Percentiles rank a stretch among this genome's conserved stretches.
These are phyloP conservation scores for Lucifuga dentata DNA, from an alignment of 2,113 vertebrate genomes.

Conservation along the genomic window DNA sequence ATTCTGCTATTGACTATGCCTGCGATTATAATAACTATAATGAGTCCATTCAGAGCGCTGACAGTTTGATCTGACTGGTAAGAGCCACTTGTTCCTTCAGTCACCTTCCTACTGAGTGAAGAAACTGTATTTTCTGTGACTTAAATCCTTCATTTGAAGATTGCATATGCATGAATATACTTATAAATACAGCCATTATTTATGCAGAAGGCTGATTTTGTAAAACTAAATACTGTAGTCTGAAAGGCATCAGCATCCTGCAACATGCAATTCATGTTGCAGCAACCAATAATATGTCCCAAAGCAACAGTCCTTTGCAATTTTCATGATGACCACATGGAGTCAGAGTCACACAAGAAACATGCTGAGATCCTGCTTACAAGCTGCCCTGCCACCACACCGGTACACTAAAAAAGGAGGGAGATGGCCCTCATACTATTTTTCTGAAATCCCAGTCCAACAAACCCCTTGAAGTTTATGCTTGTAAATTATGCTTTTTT, in stretches of 20 bases:
- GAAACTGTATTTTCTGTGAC: too few relatives aligned
- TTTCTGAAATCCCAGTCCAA: slow-evolving; percentile 47
- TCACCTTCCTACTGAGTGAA: background rate
- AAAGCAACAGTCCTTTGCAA: slow-evolving; percentile 46
- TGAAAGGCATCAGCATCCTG: background rate
- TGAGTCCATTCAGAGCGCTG: slow-evolving; percentile 9
- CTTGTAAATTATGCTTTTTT: slow-evolving; percentile 51
- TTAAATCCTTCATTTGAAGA: too few relatives aligned
- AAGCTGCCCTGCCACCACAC: slow-evolving; percentile 23
- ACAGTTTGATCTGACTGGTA: slow-evolving; percentile 10
- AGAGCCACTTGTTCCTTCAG: background rate
- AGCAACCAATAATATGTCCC: background rate
- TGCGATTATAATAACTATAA: slow-evolving; percentile 22
- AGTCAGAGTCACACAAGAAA: slow-evolving; percentile 74
- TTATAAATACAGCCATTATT: too few relatives aligned
- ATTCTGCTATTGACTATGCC: slow-evolving; percentile 14
- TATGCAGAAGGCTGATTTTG: background rate
- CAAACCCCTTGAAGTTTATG: slow-evolving; percentile 62
- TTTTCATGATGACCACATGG: slow-evolving; percentile 68
- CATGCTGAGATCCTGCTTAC: slow-evolving; percentile 23
- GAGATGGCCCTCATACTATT: slow-evolving; percentile 26
- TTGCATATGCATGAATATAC: too few relatives aligned
- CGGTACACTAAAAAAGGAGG: slow-evolving; percentile 14
- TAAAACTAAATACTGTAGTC: background rate
- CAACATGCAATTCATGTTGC: background rate